Evolutionary conservation across 2,113 vertebrate genomes (phyloP).

Genomic region (Anthoscopus minutus): DNA sequence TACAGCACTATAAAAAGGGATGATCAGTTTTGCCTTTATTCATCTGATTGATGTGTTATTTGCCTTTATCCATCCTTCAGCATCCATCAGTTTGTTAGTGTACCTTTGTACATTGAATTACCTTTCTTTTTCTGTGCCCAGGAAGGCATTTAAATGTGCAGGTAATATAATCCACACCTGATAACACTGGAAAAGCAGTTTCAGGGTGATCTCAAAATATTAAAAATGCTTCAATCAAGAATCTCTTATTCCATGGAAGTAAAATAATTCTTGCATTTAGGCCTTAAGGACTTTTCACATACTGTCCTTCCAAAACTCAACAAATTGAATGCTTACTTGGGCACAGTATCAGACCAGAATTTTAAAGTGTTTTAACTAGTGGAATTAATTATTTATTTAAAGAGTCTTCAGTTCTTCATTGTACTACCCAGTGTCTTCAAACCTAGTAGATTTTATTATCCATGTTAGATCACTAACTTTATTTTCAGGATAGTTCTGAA

Average conservation of each 20-base stretch:
- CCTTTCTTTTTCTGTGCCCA: neutral
- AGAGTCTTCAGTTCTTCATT: neutral
- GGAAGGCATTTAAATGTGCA: neutral
- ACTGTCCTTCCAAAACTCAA: neutral
- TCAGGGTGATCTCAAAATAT: neutral
- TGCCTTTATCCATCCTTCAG: neutral
- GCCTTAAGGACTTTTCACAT: neutral
- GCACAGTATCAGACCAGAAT: neutral
- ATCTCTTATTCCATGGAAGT: neutral
- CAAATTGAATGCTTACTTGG: neutral
- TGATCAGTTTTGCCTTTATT: neutral
- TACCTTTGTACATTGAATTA: rapidly evolving
- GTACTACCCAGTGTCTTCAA: neutral
- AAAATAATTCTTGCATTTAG: neutral
- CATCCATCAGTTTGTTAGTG: neutral
- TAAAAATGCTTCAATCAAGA: neutral
- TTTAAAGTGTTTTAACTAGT: neutral
- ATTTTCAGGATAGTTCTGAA: neutral
- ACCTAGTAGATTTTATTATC: neutral
- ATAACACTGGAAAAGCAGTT: neutral
- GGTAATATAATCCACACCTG: neutral
- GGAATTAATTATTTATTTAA: neutral
- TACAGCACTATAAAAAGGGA: neutral
- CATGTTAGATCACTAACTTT: neutral
- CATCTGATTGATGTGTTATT: neutral